Base-by-base conservation (phyloP, 2,113 vertebrate species). In the Entomyzon cyanotis region DNA sequence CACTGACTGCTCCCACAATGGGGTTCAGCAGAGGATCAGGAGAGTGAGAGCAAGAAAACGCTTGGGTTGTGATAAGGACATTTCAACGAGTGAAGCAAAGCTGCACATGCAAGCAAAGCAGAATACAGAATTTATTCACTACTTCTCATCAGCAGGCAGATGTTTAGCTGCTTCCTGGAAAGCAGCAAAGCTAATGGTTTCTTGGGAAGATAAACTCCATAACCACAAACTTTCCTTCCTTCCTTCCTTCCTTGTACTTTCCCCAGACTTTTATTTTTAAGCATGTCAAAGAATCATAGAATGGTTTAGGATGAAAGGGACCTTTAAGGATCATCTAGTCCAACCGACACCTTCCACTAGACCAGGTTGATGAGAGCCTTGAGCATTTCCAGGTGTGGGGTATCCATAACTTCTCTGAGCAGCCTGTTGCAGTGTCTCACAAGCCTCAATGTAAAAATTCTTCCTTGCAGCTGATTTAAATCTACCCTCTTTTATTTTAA, bases 301-400 rank as follows among this genome's bases (percentile, higher is more conserved):
- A 59, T 21, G 31, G 1, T 59, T 90, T 49, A 23, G 15, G 11
- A 46, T 69, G 69, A 33, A 90, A 73, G 3, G 13, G 12, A 19
- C 9, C 9, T 53, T 44, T 46, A 42, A 73, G 47, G 10, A n/a
- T 64, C 0, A 0, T 15, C 7, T 56, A 20, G 25, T 56, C 39
- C 50, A 50, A 9, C 3, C 7, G 20, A 15, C 20, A 41, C 2
- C 10, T 69, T 68, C 47, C 16, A 3, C 11, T 55, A 62, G 46
- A 75, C 3, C n/a, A 22, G 24, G 17, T 0, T 75, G 69, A 25
- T 41, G 30, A 41, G 20, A 75, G 30, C 53, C 46, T 60, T 60
- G 24, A 76, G n/a, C 25, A 13, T 69, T 62, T 76, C 46, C 70
- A 55, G 30, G 24, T 53, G 12, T 60, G 62, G 53, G 6, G 5